phyloP scores from a whole-genome alignment of 2,113 vertebrate species.

The Zapornia atra region DNA sequence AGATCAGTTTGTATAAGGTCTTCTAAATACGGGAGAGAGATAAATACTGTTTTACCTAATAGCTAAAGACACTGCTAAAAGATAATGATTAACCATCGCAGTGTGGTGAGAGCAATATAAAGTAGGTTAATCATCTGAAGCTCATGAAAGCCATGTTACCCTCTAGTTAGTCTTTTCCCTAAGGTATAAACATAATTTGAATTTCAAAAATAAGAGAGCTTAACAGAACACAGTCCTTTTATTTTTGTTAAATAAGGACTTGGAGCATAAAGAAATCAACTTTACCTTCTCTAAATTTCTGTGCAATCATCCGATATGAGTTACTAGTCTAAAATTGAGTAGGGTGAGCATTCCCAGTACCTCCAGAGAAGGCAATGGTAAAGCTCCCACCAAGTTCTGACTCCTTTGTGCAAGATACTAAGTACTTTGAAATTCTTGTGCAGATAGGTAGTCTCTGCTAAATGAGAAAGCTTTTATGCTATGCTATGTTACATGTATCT shows the following conservation, averaged over 20 bases:
- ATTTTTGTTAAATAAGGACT: constrained; percentile 44
- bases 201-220: constrained; percentile 58
- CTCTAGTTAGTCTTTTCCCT: constrained; percentile 42
- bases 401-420: not conserved
- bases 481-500: not conserved
- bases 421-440: not conserved
- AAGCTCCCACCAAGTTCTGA: not conserved
- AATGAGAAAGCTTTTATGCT: not conserved
- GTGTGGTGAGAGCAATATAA: constrained; percentile 34
- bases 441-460: not conserved
- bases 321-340: not conserved
- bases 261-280: constrained; percentile 4
- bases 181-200: constrained; percentile 56
- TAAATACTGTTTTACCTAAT: constrained; percentile 42
- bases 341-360: not conserved
- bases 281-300: constrained; percentile 30
- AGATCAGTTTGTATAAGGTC: not conserved
- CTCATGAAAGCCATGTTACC: constrained; percentile 33
- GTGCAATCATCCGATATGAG: not conserved
- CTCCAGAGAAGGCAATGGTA: not conserved
- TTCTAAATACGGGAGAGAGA: constrained; percentile 28
- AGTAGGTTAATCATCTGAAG: constrained; percentile 62
- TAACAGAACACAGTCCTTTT: constrained; percentile 11
- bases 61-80: constrained; percentile 49
- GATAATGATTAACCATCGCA: constrained; percentile 44